A percentile compares a stretch with the other conserved stretches of the same genome.
phyloP scores from a whole-genome alignment of 2,113 vertebrate genomes.

The Oreotragus oreotragus region DNA sequence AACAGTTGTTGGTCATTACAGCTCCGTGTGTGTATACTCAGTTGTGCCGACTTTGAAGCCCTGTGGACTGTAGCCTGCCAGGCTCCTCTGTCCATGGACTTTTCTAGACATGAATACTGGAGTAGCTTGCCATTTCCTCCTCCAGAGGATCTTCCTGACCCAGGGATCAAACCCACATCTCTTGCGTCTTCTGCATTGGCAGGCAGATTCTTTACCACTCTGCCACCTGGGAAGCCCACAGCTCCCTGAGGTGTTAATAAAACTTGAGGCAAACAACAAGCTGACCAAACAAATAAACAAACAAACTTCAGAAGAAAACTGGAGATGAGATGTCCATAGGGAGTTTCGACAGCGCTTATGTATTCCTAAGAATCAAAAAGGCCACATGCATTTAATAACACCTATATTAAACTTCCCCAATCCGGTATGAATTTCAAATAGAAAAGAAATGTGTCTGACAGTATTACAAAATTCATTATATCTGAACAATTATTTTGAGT shows the following conservation, averaged over 20 bases:
- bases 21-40: not conserved
- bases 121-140: not conserved
- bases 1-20: not conserved
- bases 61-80: not conserved
- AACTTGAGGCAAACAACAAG: not conserved
- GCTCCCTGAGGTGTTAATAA: not conserved
- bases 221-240: not conserved
- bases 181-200: not conserved
- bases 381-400: not conserved
- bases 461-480: not conserved
- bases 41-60: not conserved
- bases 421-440: not conserved
- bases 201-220: not conserved
- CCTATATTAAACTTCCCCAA: not conserved
- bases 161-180: not conserved
- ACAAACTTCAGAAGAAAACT: not conserved
- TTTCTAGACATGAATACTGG: not conserved
- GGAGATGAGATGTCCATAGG: not conserved
- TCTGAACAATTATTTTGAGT: conserved; percentile 17
- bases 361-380: not conserved
- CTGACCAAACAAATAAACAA: not conserved
- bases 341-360: not conserved
- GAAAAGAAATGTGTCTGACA: not conserved
- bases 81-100: not conserved
- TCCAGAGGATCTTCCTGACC: not conserved